These are phyloP conservation scores for Diploptera punctata DNA, from an alignment of 2,888 invertebrate genomes.

Conservation along the genomic window DNA sequence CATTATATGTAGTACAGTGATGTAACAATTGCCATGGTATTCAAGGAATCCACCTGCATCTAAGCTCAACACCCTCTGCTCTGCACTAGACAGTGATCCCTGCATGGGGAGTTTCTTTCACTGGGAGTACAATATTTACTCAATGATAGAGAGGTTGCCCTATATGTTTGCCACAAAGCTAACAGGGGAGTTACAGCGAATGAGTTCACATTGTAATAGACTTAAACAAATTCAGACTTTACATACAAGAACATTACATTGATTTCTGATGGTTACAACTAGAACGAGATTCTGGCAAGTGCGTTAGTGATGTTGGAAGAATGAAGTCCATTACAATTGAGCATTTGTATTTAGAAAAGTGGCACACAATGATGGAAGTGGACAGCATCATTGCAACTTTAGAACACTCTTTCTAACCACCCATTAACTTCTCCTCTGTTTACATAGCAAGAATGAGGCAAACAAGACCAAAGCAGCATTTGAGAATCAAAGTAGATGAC, in stretches of 20 bases:
- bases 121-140: no score
- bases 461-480: conserved; percentile 35
- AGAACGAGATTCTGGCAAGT: background rate
- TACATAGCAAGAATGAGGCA: conserved; percentile 35
- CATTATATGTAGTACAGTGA: no score
- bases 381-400: conserved; percentile 9
- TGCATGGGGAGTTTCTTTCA: no score
- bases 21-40: no score
- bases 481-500: conserved; percentile 34
- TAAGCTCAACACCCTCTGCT: no score
- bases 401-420: conserved; percentile 21
- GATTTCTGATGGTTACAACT: background rate
- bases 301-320: conserved; percentile 8
- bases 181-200: no score
- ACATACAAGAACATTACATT: background rate
- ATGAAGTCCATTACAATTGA: conserved; percentile 6
- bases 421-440: conserved; percentile 34
- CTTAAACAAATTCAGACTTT: no score
- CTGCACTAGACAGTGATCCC: no score
- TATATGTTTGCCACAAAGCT: no score
- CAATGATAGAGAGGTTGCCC: no score
- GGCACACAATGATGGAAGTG: conserved; percentile 17
- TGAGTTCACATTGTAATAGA: no score
- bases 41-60: no score
- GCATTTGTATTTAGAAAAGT: background rate